Percentiles rank a stretch among this genome's conserved stretches.
Conservation (phyloP, 2,888 invertebrate genomes). For the Drosophila differens region DNA sequence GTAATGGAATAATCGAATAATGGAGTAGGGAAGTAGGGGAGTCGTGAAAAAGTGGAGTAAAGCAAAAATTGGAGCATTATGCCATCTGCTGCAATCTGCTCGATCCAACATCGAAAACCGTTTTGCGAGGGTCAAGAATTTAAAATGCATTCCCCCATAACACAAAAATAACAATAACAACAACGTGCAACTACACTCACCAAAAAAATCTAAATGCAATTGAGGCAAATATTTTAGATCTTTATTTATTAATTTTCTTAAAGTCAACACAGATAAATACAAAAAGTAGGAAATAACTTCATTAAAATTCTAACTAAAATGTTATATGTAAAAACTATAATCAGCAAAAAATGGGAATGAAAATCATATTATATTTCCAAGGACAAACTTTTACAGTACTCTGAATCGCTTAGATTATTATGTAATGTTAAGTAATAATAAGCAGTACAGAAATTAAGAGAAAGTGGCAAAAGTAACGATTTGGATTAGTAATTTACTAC, state of each 20-base stretch:
- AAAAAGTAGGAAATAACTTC: neutral
- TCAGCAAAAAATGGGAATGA: neutral
- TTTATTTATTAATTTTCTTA: neutral
- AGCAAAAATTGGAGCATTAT: neutral
- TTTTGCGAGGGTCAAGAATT: slow-evolving; percentile 20
- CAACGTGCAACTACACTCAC: neutral
- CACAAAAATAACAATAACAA: neutral
- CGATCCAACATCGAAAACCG: slow-evolving; percentile 37
- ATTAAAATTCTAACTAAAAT: neutral
- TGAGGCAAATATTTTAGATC: neutral
- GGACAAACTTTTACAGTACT: neutral
- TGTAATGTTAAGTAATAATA: neutral
- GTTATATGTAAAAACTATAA: neutral
- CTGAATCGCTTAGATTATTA: no score
- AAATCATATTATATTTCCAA: neutral
- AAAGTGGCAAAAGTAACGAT: neutral
- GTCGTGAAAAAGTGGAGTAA: neutral
- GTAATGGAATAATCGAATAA: slow-evolving; percentile 35
- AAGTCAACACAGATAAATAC: neutral
- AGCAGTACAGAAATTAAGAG: neutral
- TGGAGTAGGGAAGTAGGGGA: slow-evolving; percentile 3
- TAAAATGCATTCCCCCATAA: slow-evolving; percentile 23
- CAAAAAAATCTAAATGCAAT: neutral
- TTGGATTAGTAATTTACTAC: neutral
- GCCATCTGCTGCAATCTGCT: slow-evolving; percentile 60